These are phyloP conservation scores for Conus canariensis DNA, from an alignment of 2,888 invertebrate species.

Conservation along the genomic window DNA sequence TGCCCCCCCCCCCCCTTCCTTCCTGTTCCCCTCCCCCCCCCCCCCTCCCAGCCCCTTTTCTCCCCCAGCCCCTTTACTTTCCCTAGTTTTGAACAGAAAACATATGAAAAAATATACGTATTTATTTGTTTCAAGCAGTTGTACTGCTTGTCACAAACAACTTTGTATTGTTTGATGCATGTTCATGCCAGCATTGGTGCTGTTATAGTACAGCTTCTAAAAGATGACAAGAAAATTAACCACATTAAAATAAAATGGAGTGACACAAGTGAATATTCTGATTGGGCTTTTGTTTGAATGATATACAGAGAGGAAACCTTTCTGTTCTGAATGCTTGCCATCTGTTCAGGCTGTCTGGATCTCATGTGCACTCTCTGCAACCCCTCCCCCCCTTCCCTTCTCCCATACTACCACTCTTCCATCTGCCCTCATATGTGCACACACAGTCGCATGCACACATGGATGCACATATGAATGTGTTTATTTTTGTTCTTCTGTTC, in stretches of 20 bases:
- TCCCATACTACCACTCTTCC: too few relatives aligned
- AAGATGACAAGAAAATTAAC: background rate
- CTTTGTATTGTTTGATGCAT: constrained; percentile 2
- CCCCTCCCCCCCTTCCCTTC: too few relatives aligned
- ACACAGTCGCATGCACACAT: background rate
- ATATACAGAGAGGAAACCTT: background rate
- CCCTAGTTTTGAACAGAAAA: too few relatives aligned
- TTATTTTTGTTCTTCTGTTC: too few relatives aligned
- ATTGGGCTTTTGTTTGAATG: background rate
- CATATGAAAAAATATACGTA: background rate
- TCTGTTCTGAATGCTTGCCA: background rate
- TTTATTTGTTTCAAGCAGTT: background rate
- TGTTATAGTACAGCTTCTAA: background rate
- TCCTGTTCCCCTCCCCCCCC: background rate
- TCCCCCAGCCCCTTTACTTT: too few relatives aligned
- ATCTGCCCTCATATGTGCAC: background rate
- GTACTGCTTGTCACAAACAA: background rate
- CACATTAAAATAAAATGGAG: background rate
- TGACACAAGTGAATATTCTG: background rate
- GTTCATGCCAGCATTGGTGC: background rate
- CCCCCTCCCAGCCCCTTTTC: too few relatives aligned
- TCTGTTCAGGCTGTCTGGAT: background rate
- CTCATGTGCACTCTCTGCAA: too few relatives aligned
- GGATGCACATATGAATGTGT: background rate
- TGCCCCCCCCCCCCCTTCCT: too few relatives aligned